A percentile compares a stretch with the other conserved stretches of the same genome.
Evolutionary conservation across 2,797 vertebrate genomes (phyloP).

Genomic region (Clarias pachynema): DNA sequence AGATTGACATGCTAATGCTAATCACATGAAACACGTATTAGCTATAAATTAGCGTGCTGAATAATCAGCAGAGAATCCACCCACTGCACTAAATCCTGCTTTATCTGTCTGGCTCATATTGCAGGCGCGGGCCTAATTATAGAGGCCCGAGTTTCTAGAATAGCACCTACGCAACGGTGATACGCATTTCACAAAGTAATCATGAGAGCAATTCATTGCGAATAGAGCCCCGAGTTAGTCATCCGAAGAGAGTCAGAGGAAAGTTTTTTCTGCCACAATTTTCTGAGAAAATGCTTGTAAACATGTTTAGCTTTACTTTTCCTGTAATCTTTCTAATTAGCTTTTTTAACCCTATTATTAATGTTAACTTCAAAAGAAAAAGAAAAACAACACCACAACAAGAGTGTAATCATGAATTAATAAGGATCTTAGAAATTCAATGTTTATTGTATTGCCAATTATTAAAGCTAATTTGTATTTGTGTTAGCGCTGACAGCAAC

Average conservation of each 20-base stretch:
- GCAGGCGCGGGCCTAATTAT: not conserved
- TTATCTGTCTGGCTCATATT: not conserved
- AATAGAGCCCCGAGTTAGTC: not conserved
- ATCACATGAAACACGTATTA: not conserved
- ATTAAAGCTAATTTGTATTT: not conserved
- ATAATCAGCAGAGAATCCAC: slow-evolving; percentile 1
- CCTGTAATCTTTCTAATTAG: not conserved
- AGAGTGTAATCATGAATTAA: not conserved
- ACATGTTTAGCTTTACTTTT: not conserved
- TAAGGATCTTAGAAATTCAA: not conserved
- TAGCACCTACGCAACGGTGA: not conserved
- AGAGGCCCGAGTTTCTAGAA: not conserved
- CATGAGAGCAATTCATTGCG: not conserved
- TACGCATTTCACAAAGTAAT: not conserved
- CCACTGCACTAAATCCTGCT: not conserved
- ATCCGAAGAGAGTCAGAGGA: not conserved
- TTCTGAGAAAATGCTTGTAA: not conserved
- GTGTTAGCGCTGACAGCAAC: not conserved
- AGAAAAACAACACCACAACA: not conserved
- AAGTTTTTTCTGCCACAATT: not conserved
- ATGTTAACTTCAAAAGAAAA: not conserved
- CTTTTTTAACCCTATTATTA: not conserved
- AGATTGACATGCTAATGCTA: slow-evolving; percentile 3
- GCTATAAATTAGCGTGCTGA: not conserved
- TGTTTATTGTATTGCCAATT: not conserved